Conservation (phyloP, 2,888 invertebrate species). For the Ferrisia virgata region DNA sequence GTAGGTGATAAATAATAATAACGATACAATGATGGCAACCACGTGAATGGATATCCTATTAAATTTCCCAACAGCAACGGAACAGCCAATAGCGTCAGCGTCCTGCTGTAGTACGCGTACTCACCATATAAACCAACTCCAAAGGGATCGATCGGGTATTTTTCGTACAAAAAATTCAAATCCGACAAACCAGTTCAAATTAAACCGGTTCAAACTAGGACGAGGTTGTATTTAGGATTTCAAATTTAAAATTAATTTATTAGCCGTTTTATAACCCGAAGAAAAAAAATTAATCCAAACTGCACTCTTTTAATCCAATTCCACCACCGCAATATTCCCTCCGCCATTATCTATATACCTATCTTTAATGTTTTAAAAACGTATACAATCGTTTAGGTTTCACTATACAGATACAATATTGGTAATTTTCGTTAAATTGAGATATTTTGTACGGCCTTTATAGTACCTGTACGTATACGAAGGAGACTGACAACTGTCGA, state of each 20-base stretch:
- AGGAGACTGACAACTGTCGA: not conserved
- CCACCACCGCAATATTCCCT: not conserved
- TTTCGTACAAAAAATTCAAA: not conserved
- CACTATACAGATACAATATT: not conserved
- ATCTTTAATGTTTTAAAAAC: not conserved
- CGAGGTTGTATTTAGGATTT: constrained; percentile 15
- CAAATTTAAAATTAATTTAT: constrained; percentile 30
- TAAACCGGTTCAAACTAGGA: not conserved
- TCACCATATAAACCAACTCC: not conserved
- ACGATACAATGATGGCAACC: not conserved
- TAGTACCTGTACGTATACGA: no score
- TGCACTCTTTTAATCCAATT: constrained; percentile 5
- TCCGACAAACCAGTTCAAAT: not conserved
- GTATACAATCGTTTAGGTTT: not conserved
- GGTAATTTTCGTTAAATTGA: not conserved
- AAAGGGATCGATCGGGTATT: not conserved
- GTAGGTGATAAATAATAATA: not conserved
- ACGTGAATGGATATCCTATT: not conserved
- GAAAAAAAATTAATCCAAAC: not conserved
- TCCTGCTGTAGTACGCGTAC: no score
- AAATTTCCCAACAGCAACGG: not conserved
- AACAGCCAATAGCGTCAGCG: no score
- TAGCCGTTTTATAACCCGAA: not conserved
- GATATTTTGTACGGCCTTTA: not conserved
- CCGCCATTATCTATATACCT: not conserved